Percentiles rank a stretch among this genome's conserved stretches.
Conservation (phyloP, 2,797 vertebrate genomes). For the Gallinago nigripennis region DNA sequence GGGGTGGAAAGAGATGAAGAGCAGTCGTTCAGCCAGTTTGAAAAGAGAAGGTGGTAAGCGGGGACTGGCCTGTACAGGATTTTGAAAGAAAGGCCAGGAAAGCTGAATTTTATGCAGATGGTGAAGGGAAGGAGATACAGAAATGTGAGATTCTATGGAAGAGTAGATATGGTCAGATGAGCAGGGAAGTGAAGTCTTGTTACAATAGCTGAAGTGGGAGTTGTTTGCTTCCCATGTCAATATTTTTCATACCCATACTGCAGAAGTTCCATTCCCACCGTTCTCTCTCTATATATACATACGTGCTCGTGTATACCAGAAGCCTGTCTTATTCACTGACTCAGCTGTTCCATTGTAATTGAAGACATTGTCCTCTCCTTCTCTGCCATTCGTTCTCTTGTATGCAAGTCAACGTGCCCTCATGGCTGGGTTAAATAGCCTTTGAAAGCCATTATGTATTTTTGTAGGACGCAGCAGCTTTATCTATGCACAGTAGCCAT, state of each 20-base stretch:
- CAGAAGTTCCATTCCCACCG: slow-evolving; percentile 47
- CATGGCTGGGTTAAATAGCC: slow-evolving; percentile 52
- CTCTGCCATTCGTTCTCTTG: slow-evolving; percentile 19
- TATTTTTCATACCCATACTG: slow-evolving; percentile 47
- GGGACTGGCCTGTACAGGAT: slow-evolving; percentile 17
- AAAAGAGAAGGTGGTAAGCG: slow-evolving; percentile 7
- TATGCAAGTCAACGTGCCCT: slow-evolving; percentile 38
- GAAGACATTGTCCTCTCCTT: slow-evolving; percentile 64
- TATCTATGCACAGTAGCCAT: not conserved
- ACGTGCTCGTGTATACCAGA: slow-evolving; percentile 12
- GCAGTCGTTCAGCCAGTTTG: slow-evolving; percentile 32
- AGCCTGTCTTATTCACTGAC: slow-evolving; percentile 36
- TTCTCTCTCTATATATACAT: not conserved
- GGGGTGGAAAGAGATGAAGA: slow-evolving; percentile 62
- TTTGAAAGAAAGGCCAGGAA: slow-evolving; percentile 12
- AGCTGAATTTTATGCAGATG: not conserved
- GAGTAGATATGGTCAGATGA: not conserved
- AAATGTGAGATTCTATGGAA: not conserved
- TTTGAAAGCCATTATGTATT: not conserved
- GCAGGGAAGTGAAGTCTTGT: not conserved
- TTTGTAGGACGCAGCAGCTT: slow-evolving; percentile 29
- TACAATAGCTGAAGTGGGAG: slow-evolving; percentile 29
- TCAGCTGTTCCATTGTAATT: slow-evolving; percentile 58
- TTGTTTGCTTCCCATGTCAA: slow-evolving; percentile 46
- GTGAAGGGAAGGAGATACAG: slow-evolving; percentile 12